These are phyloP conservation scores for Petrocephalus schoutedeni DNA, from an alignment of 2,797 vertebrate species.

Conservation along the genomic window DNA sequence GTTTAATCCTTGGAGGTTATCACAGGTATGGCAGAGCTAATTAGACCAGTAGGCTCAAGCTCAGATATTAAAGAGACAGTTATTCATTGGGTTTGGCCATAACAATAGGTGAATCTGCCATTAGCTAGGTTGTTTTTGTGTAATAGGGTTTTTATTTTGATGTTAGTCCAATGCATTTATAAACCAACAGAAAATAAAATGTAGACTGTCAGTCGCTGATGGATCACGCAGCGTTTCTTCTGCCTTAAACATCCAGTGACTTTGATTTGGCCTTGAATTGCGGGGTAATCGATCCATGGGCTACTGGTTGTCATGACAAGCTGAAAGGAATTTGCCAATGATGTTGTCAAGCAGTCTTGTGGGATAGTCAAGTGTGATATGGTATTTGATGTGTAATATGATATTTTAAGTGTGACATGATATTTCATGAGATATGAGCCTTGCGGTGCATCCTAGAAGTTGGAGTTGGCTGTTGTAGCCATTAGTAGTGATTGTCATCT, in stretches of 20 bases:
- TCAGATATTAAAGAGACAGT: neutral
- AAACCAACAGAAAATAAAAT: neutral
- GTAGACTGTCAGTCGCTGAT: neutral
- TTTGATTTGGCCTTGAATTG: neutral
- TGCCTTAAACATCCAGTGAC: neutral
- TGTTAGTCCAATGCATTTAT: neutral
- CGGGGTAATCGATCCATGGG: neutral
- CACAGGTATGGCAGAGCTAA: neutral
- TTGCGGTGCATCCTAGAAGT: neutral
- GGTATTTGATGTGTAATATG: neutral
- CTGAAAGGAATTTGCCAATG: neutral
- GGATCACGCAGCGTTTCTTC: neutral
- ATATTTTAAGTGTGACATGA: neutral
- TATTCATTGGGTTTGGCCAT: neutral
- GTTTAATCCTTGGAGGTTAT: neutral
- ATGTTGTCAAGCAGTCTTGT: neutral
- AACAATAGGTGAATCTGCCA: neutral
- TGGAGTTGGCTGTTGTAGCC: neutral
- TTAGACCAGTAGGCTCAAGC: neutral
- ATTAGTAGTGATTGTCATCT: neutral
- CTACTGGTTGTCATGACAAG: neutral
- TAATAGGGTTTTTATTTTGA: neutral
- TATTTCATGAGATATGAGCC: neutral
- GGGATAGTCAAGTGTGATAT: neutral
- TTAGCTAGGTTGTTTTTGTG: neutral